Percentiles rank a stretch among this genome's conserved stretches.
Conservation (phyloP, 2,113 vertebrate species). For the Brachypteracias leptosomus region DNA sequence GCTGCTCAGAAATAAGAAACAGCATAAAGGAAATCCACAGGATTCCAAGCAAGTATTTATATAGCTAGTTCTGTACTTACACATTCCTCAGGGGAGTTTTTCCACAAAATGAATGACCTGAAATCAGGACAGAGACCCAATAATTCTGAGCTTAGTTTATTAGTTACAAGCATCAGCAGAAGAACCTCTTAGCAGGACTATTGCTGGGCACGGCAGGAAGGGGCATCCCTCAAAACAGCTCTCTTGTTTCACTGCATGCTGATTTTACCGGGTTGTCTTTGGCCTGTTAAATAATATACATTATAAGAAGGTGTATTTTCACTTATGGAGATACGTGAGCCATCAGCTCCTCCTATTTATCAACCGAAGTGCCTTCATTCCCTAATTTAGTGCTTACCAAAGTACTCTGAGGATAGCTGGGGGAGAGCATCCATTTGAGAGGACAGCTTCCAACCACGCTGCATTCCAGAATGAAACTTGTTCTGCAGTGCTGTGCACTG, state of each 20-base stretch:
- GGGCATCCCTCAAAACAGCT: not conserved
- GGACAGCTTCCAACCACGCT: not conserved
- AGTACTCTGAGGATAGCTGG: not conserved
- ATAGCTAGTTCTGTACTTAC: not conserved
- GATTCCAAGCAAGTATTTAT: not conserved
- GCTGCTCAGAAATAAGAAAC: not conserved
- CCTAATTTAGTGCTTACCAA: not conserved
- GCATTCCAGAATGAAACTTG: conserved; percentile 5
- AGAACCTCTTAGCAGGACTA: not conserved
- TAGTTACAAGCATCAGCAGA: not conserved
- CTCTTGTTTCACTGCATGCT: not conserved
- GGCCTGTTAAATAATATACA: not conserved
- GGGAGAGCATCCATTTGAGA: not conserved
- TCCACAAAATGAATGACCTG: not conserved
- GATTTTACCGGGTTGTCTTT: not conserved
- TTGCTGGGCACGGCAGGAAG: not conserved
- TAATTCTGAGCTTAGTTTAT: not conserved
- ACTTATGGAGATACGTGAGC: not conserved
- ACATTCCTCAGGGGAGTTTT: not conserved
- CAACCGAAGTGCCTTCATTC: not conserved
- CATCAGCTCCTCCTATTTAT: not conserved
- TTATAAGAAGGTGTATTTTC: not conserved
- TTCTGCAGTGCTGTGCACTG: not conserved
- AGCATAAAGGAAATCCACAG: not conserved
- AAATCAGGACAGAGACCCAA: not conserved